These are phyloP conservation scores for Novumbra hubbsi DNA, from an alignment of 2,797 vertebrate genomes.

Conservation along the genomic window DNA sequence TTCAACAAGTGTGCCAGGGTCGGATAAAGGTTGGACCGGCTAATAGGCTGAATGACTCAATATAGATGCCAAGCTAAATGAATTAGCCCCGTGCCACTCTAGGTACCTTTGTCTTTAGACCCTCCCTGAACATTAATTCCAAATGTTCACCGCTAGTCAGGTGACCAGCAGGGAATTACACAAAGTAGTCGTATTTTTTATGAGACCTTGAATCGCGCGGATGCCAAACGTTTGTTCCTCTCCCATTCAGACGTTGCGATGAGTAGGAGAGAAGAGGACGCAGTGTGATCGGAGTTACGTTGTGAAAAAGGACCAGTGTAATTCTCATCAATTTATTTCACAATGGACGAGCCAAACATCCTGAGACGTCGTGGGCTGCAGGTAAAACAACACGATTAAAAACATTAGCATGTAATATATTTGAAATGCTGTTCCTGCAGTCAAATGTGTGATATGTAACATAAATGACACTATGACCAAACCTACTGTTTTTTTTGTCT, in stretches of 20 bases:
- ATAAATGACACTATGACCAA: background rate
- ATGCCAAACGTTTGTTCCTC: background rate
- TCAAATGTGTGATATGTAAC: background rate
- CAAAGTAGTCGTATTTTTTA: background rate
- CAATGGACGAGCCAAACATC: slow-evolving; percentile 76
- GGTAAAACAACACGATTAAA: slow-evolving; percentile 51
- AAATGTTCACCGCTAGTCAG: slow-evolving; percentile 8
- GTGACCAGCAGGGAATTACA: slow-evolving; percentile 13
- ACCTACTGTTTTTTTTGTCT: background rate
- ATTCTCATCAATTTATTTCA: slow-evolving; percentile 22
- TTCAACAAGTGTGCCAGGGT: background rate
- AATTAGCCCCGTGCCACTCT: background rate
- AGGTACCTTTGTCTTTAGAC: background rate
- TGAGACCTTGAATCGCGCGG: background rate
- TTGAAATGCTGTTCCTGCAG: background rate
- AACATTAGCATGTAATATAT: background rate
- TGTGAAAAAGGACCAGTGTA: background rate
- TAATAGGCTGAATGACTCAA: background rate
- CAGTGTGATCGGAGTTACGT: slow-evolving; percentile 51
- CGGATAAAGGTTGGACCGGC: background rate
- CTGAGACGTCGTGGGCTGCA: slow-evolving; percentile 75
- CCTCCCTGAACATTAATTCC: background rate
- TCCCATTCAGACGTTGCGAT: background rate
- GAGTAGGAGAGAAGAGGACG: background rate
- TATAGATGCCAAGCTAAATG: background rate